These are phyloP conservation scores for Ptychadena robeensis DNA, from an alignment of 2,797 vertebrate genomes.

Conservation along the genomic window DNA sequence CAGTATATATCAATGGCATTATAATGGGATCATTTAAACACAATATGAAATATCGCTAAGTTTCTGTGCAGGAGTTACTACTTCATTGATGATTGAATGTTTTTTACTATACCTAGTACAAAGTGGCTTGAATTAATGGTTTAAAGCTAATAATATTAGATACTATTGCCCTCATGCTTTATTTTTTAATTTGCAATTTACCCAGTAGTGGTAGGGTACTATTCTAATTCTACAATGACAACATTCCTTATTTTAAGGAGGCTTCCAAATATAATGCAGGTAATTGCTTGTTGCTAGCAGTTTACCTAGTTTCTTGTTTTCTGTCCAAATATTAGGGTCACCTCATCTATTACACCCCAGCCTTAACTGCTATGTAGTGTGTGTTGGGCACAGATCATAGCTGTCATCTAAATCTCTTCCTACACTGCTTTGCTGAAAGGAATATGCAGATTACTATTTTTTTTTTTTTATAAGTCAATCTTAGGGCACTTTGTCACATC, in stretches of 20 bases:
- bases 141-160: not conserved
- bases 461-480: conserved; percentile 25
- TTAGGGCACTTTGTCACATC: conserved; percentile 36
- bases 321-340: conserved; percentile 61
- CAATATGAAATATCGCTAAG: not conserved
- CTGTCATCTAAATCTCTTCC: conserved; percentile 64
- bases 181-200: conserved; percentile 21
- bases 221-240: conserved; percentile 29
- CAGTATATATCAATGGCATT: no score
- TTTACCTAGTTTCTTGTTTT: conserved; percentile 61
- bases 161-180: conserved; percentile 11
- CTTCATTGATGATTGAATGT: not conserved
- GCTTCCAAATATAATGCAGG: conserved; percentile 62
- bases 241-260: conserved; percentile 57
- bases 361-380: conserved; percentile 73
- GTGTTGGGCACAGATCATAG: conserved; percentile 64
- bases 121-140: not conserved
- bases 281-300: conserved; percentile 30
- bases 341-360: conserved; percentile 67
- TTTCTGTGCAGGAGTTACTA: not conserved
- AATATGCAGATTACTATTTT: conserved; percentile 51
- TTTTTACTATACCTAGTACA: not conserved
- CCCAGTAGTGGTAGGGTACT: conserved; percentile 30
- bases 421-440: conserved; percentile 55
- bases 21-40: no score